Conservation (phyloP, 2,113 vertebrate species). For the Gyps fulvus region DNA sequence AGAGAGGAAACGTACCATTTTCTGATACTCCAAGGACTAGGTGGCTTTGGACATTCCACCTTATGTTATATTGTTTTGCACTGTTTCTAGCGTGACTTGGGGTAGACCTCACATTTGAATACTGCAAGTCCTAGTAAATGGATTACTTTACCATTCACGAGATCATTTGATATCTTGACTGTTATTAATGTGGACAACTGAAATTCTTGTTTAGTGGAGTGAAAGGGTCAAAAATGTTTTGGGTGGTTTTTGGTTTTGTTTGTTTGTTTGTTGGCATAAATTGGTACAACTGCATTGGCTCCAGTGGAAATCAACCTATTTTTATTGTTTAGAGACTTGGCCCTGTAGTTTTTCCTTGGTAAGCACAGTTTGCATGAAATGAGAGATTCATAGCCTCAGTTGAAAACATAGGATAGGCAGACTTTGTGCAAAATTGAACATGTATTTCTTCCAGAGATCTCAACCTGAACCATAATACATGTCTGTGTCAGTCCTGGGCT, state of each 20-base stretch:
- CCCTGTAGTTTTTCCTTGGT: not conserved
- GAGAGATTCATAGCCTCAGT: not conserved
- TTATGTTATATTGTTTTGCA: not conserved
- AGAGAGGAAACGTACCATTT: not conserved
- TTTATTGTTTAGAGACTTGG: not conserved
- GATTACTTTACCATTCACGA: not conserved
- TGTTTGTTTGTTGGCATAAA: not conserved
- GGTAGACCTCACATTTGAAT: not conserved
- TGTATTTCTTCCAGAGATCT: not conserved
- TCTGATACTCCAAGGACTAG: not conserved
- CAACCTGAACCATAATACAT: not conserved
- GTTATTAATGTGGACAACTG: not conserved
- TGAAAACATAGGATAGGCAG: not conserved
- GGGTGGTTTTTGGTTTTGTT: not conserved
- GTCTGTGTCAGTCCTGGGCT: not conserved
- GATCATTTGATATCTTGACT: not conserved
- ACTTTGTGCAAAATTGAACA: not conserved
- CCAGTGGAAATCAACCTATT: not conserved
- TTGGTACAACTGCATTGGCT: not conserved
- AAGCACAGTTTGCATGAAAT: not conserved
- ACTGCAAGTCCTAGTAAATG: not conserved
- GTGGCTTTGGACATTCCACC: not conserved
- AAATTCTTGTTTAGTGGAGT: not conserved
- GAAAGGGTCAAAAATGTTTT: not conserved
- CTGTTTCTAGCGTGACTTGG: not conserved